Percentiles rank a stretch among this genome's conserved stretches.
phyloP scores from a whole-genome alignment of 2,888 invertebrate genomes.

The Sclerodermus sp. region DNA sequence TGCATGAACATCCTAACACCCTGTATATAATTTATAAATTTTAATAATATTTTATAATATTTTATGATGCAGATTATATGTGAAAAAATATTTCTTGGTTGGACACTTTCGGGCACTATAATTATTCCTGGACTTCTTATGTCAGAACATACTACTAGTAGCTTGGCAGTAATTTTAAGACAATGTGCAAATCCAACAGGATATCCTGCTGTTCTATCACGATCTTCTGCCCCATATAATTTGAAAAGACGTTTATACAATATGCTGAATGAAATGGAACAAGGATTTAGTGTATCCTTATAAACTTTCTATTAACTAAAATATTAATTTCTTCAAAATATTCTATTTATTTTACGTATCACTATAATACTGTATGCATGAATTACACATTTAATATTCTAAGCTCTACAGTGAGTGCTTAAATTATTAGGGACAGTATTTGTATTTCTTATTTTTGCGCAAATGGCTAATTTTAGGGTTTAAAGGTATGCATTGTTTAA shows the following conservation, averaged over 20 bases:
- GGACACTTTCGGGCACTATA: conserved; percentile 65
- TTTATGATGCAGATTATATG: conserved; percentile 64
- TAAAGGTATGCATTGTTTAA: no score
- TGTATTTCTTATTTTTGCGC: no score
- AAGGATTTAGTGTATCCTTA: conserved; percentile 40
- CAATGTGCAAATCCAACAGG: conserved; percentile 64
- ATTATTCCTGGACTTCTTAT: conserved; percentile 66
- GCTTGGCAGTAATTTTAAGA: conserved; percentile 62
- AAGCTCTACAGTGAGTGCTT: no score
- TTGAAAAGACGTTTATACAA: conserved; percentile 61
- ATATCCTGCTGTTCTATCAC: conserved; percentile 56
- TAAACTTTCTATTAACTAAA: background rate
- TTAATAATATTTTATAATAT: background rate
- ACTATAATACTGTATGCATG: no score
- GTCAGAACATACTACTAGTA: conserved; percentile 64
- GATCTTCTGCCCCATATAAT: conserved; percentile 59
- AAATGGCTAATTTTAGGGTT: no score
- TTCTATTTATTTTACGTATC: no score
- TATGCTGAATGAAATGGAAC: conserved; percentile 60
- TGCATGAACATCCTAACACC: background rate
- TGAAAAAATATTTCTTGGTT: conserved; percentile 68
- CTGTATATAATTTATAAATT: background rate
- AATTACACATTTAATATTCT: no score
- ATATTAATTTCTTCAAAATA: no score
- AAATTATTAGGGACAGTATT: no score